These are phyloP conservation scores for Turritopsis rubra DNA, from an alignment of 30 jellyfish, hydroid and myxozoan species.

Conservation along the genomic window DNA sequence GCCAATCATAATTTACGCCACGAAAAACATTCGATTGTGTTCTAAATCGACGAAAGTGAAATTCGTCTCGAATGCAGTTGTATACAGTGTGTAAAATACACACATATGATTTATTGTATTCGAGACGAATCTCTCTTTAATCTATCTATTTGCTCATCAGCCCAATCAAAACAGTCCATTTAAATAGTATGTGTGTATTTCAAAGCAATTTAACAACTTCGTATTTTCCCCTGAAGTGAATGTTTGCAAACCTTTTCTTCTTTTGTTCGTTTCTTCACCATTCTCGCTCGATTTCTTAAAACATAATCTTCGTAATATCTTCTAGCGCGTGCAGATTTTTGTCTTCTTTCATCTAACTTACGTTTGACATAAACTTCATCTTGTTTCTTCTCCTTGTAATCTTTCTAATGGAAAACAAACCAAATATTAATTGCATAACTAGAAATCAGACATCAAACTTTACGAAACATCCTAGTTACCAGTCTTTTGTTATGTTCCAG, in stretches of 20 bases:
- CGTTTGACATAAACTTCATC: slow-evolving; percentile 51
- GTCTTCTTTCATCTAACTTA: slow-evolving; percentile 65
- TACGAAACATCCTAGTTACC: slow-evolving; percentile 38
- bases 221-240: no score
- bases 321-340: slow-evolving; percentile 84
- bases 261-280: slow-evolving; percentile 58
- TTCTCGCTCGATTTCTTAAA: slow-evolving; percentile 62
- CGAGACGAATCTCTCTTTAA: no score
- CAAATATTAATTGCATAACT: not conserved
- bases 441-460: not conserved
- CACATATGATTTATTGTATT: no score
- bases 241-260: slow-evolving; percentile 84
- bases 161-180: no score
- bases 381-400: slow-evolving; percentile 42
- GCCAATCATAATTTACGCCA: no score
- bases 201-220: not conserved
- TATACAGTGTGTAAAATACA: no score
- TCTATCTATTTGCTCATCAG: no score
- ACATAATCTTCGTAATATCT: slow-evolving; percentile 79
- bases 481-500: slow-evolving; percentile 69
- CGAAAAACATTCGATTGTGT: no score
- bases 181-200: not conserved
- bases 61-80: no score
- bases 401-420: slow-evolving; percentile 46
- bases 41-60: no score